phyloP scores from a whole-genome alignment of 2,888 invertebrate genomes.

The Stenchaetothrips biformis region DNA sequence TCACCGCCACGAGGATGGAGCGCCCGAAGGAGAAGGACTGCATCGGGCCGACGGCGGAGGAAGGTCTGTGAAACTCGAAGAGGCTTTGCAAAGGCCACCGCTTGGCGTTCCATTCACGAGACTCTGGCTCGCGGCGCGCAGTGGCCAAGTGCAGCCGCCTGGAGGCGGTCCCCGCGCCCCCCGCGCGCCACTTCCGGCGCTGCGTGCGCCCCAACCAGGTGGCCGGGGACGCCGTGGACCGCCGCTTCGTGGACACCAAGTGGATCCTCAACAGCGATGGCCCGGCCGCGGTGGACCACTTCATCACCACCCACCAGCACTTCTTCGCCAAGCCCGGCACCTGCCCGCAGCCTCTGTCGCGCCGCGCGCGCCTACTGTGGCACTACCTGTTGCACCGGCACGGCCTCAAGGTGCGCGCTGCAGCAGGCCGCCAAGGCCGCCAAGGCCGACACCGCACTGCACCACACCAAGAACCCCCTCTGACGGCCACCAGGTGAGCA shows the following conservation, averaged over 20 bases:
- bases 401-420: not conserved
- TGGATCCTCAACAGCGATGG: conserved; percentile 7
- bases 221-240: not conserved
- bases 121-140: not conserved
- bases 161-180: not conserved
- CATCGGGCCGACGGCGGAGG: not conserved
- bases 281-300: not conserved
- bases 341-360: not conserved
- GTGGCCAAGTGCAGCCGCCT: not conserved
- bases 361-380: not conserved
- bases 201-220: not conserved
- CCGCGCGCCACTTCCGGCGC: not conserved
- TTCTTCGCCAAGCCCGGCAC: not conserved
- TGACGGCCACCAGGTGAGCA: not conserved
- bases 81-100: too few relatives aligned
- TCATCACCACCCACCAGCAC: conserved; percentile 6
- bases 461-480: too few relatives aligned
- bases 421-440: too few relatives aligned
- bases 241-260: not conserved
- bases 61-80: not conserved
- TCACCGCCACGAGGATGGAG: not conserved
- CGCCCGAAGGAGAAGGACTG: not conserved
- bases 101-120: too few relatives aligned
- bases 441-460: too few relatives aligned
- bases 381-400: conserved; percentile 14